These are phyloP conservation scores for Amia ocellicauda DNA, from an alignment of 2,113 vertebrate species.

Conservation along the genomic window DNA sequence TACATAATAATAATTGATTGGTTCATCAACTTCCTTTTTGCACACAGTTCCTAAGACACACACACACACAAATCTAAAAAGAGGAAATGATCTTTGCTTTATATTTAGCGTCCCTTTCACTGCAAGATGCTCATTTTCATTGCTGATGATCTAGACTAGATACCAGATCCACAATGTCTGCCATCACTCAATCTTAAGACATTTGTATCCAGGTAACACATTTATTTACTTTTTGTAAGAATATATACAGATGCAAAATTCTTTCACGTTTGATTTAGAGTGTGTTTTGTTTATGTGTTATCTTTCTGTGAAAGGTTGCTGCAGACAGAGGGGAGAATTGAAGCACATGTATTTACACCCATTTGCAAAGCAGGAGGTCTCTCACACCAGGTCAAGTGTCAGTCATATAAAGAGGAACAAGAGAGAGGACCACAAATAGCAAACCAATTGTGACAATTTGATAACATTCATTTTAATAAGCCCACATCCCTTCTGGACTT, in stretches of 20 bases:
- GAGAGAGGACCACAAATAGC: no score
- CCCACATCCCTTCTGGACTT: no score
- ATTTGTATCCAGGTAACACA: conserved; percentile 16
- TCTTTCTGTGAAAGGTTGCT: neutral
- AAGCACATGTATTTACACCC: no score
- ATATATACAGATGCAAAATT: no score
- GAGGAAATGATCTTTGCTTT: conserved; percentile 62
- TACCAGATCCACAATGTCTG: conserved; percentile 4
- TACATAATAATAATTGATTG: conserved; percentile 19
- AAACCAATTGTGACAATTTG: no score
- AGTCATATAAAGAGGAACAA: no score
- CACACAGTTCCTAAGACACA: conserved; percentile 40
- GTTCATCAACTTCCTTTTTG: conserved; percentile 53
- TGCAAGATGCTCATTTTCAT: conserved; percentile 19
- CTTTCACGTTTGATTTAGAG: neutral
- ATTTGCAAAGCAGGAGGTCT: no score
- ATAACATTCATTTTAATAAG: no score
- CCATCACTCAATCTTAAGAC: neutral
- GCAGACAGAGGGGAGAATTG: no score
- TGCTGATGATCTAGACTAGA: neutral
- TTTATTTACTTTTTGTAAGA: neutral
- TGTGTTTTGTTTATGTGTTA: neutral
- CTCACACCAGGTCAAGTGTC: no score
- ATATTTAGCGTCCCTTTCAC: conserved; percentile 49
- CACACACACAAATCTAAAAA: conserved; percentile 38